Evolutionary conservation across 37 sponge, comb jelly and placozoan species (phyloP).

Genomic region (Diacarnus erythraeanus): DNA sequence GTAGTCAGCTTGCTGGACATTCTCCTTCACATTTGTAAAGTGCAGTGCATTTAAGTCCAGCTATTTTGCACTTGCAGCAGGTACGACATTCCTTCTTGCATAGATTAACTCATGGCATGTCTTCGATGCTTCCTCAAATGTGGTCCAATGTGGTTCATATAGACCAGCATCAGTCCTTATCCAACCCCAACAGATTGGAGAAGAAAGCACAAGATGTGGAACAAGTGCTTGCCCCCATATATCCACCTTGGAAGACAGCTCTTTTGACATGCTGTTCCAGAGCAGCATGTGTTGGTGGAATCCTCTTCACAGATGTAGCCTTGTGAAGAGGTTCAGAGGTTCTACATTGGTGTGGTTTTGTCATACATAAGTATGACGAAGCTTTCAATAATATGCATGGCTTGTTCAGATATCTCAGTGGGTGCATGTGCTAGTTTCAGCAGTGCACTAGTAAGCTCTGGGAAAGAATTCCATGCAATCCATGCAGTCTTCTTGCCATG

Average conservation of each 20-base stretch:
- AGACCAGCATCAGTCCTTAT: not conserved
- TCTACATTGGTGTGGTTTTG: too few relatives aligned
- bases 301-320: not conserved
- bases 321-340: too few relatives aligned
- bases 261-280: not conserved
- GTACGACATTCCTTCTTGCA: not conserved
- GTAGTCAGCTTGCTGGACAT: too few relatives aligned
- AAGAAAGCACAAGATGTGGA: not conserved
- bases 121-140: not conserved
- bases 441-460: slow-evolving; percentile 18
- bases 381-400: slow-evolving; percentile 5
- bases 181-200: not conserved
- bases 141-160: not conserved
- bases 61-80: not conserved
- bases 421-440: slow-evolving; percentile 6
- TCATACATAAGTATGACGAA: slow-evolving; percentile 17
- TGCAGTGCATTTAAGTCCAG: not conserved
- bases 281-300: not conserved
- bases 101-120: not conserved
- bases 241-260: slow-evolving; percentile 2
- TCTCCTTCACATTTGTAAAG: too few relatives aligned
- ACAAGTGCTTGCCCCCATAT: not conserved
- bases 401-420: not conserved
- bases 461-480: not conserved
- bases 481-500: slow-evolving; percentile 7